These are phyloP conservation scores for Megaceryle alcyon DNA, from an alignment of 2,797 vertebrate species.

Conservation along the genomic window DNA sequence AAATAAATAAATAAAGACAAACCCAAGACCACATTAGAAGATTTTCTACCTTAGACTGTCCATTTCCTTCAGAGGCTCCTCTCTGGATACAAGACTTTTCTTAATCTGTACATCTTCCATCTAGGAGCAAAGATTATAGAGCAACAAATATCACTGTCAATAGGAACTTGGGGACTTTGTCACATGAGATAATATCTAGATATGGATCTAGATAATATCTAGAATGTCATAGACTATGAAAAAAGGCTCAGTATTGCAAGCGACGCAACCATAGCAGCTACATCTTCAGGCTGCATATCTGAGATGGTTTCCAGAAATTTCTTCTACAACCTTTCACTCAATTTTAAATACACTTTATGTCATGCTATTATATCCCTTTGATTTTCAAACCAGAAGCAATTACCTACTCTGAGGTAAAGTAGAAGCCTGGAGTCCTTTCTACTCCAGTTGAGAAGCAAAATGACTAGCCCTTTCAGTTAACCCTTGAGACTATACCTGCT, in stretches of 20 bases:
- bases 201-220: too few relatives aligned
- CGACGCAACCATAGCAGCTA: neutral
- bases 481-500: neutral
- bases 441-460: neutral
- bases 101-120: slow-evolving; percentile 85
- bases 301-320: neutral
- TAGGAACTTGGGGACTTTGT: neutral
- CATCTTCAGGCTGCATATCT: neutral
- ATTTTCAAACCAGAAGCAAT: neutral
- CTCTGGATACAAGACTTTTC: slow-evolving; percentile 78
- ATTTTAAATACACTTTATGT: neutral
- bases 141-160: neutral
- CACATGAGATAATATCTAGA: neutral
- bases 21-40: neutral
- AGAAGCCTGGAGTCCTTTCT: neutral
- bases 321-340: neutral
- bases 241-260: neutral
- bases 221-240: slow-evolving; percentile 7
- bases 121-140: slow-evolving; percentile 65
- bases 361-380: neutral
- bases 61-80: slow-evolving; percentile 79
- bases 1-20: neutral
- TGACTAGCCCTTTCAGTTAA: neutral
- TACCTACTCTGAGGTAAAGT: neutral
- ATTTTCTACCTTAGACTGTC: slow-evolving; percentile 81